phyloP scores from a whole-genome alignment of 2,797 vertebrate genomes.

The Melanotaenia parkinsoni region DNA sequence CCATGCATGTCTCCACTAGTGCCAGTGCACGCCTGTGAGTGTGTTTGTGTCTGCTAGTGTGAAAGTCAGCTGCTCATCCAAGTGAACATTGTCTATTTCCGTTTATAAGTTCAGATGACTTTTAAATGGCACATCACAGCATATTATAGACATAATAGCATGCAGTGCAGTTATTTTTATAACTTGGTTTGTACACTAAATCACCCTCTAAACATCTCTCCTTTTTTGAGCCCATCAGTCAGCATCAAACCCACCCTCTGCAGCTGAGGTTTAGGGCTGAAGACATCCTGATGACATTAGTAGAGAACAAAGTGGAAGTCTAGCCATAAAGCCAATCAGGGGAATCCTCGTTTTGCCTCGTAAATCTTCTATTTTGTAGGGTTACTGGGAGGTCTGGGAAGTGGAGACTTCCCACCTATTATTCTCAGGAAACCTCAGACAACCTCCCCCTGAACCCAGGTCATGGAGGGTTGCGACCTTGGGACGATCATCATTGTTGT shows the following conservation, averaged over 20 bases:
- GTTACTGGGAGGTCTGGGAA: constrained; percentile 86
- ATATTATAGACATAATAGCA: constrained; percentile 32
- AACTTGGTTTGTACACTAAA: constrained; percentile 8
- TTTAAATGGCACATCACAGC: constrained; percentile 5
- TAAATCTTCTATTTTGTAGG: constrained; percentile 81
- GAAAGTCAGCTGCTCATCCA: constrained; percentile 72
- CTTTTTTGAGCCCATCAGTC: neutral
- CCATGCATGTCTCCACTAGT: constrained; percentile 74
- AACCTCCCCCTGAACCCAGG: constrained; percentile 75
- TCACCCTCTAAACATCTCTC: neutral
- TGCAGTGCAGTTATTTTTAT: neutral
- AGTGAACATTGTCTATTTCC: constrained; percentile 63
- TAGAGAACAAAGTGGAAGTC: constrained; percentile 79
- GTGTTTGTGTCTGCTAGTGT: constrained; percentile 63
- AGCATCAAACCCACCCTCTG: constrained; percentile 1
- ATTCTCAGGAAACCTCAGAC: constrained; percentile 80
- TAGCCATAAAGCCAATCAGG: constrained; percentile 86
- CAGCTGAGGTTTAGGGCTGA: constrained; percentile 67
- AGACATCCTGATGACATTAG: constrained; percentile 68
- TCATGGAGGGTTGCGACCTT: constrained; percentile 80
- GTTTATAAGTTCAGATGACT: constrained; percentile 59
- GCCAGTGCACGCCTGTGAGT: constrained; percentile 63
- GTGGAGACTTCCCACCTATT: constrained; percentile 85
- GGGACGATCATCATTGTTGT: constrained; percentile 74
- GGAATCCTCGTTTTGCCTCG: constrained; percentile 67